phyloP scores from a whole-genome alignment of 2,113 vertebrate species.

The Oriolus oriolus region DNA sequence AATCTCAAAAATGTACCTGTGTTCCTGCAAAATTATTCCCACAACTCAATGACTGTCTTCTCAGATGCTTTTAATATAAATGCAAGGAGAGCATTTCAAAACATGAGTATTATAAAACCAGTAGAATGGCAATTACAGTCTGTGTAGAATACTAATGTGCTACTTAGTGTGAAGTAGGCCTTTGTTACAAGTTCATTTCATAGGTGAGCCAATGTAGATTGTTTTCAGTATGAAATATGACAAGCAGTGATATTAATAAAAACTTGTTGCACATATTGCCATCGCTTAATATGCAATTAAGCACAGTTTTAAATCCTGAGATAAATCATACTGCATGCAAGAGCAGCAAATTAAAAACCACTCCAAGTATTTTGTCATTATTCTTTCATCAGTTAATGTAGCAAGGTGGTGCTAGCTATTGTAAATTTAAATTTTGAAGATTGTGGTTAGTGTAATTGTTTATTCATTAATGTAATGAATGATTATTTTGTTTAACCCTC shows the following conservation, averaged over 20 bases:
- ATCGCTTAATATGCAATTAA: constrained; percentile 8
- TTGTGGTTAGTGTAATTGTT: not conserved
- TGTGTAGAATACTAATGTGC: constrained; percentile 29
- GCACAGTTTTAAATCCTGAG: not conserved
- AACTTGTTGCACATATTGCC: not conserved
- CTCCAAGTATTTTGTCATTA: not conserved
- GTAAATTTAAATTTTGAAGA: not conserved
- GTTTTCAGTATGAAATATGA: constrained; percentile 19
- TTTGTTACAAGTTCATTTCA: constrained; percentile 15
- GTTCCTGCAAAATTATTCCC: not conserved
- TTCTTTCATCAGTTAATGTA: not conserved
- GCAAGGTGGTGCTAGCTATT: not conserved
- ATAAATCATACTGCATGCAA: not conserved
- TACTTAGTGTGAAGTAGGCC: not conserved
- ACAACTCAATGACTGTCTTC: not conserved
- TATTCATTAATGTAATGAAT: not conserved
- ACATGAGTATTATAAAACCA: not conserved
- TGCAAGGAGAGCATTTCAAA: not conserved
- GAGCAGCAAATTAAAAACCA: constrained; percentile 5
- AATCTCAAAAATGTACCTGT: not conserved
- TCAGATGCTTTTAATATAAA: not conserved
- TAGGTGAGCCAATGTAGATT: constrained; percentile 4
- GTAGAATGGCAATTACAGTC: constrained; percentile 4
- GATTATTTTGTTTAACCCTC: not conserved
- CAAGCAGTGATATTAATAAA: constrained; percentile 6